phyloP scores from a whole-genome alignment of 2,888 invertebrate genomes.

The Girardia tigrina region DNA sequence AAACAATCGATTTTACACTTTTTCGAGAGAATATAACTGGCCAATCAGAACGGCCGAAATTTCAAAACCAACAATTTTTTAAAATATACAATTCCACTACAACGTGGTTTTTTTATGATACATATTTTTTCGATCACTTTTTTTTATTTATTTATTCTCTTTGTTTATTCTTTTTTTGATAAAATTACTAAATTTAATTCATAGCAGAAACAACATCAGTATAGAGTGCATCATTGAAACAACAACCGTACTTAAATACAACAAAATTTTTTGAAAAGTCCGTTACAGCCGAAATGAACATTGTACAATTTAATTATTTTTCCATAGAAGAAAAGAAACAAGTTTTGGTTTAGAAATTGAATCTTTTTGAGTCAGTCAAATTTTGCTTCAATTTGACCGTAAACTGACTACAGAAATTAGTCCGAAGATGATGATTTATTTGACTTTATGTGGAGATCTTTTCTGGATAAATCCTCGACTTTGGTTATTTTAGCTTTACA shows the following conservation, averaged over 20 bases:
- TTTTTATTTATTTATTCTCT: too few species aligned
- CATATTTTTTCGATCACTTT: too few species aligned
- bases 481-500: constrained; percentile 57
- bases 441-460: constrained; percentile 4
- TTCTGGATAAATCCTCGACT: constrained; percentile 35
- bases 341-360: too few species aligned
- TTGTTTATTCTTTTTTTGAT: too few species aligned
- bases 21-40: too few species aligned
- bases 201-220: neutral
- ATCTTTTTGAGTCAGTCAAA: neutral
- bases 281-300: neutral
- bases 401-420: neutral
- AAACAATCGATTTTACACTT: too few species aligned
- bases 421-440: neutral
- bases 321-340: too few species aligned
- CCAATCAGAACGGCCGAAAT: too few species aligned
- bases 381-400: neutral
- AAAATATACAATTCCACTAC: too few species aligned
- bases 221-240: constrained; percentile 10
- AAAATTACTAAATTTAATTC: neutral
- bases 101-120: too few species aligned
- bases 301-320: neutral
- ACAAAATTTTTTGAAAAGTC: neutral
- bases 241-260: constrained; percentile 19
- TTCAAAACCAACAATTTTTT: too few species aligned